Evolutionary conservation across 2,113 vertebrate genomes (phyloP).

Genomic region (Dipodomys stephensi): DNA sequence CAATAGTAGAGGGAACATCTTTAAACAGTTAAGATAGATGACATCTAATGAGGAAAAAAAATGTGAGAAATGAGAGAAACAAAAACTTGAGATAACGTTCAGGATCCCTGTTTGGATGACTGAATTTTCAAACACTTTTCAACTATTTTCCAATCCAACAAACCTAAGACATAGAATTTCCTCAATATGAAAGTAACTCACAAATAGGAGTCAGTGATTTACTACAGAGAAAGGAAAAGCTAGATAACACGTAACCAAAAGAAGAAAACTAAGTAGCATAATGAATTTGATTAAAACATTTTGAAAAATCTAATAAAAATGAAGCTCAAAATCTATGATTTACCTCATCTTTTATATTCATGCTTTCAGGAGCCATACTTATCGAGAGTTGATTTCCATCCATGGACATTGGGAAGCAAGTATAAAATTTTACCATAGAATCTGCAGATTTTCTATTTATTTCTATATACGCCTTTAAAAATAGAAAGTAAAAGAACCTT

Average conservation of each 20-base stretch:
- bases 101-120: not conserved
- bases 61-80: slow-evolving; percentile 18
- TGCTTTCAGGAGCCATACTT: slow-evolving; percentile 80
- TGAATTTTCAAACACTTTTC: not conserved
- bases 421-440: slow-evolving; percentile 91
- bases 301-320: slow-evolving; percentile 26
- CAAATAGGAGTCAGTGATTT: not conserved
- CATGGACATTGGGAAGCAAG: slow-evolving; percentile 87
- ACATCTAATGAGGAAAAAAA: not conserved
- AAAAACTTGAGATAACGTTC: not conserved
- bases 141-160: not conserved
- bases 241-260: not conserved
- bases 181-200: slow-evolving; percentile 18
- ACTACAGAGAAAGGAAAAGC: not conserved
- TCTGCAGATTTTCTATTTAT: slow-evolving; percentile 87
- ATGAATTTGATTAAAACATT: not conserved
- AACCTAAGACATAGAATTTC: not conserved
- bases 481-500: slow-evolving; percentile 43
- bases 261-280: slow-evolving; percentile 4
- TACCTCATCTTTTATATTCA: slow-evolving; percentile 87
- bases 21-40: slow-evolving; percentile 26
- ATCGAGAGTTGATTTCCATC: slow-evolving; percentile 88
- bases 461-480: slow-evolving; percentile 88
- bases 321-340: slow-evolving; percentile 44
- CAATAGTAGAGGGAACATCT: not conserved